Evolutionary conservation across 2,113 vertebrate genomes (phyloP), one percentile per base, ranked within the genome.

Genomic region (Alces alces): DNA sequence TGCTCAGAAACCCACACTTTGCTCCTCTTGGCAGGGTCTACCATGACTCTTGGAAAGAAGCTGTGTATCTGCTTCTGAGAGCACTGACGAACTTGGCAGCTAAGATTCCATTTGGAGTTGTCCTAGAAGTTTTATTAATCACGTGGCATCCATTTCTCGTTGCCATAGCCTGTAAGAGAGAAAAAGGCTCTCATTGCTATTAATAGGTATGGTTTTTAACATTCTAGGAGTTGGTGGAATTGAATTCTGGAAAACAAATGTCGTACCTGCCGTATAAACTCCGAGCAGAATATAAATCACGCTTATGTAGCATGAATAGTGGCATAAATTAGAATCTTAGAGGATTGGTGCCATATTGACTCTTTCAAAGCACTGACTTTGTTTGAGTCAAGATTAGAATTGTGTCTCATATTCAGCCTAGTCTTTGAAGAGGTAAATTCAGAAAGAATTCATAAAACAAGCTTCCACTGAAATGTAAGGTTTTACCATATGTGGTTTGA

Each of bases 341-440:
- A 88, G 55, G 66, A 57, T 50, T 15, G 50, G 36, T 57, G 45
- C 54, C 36, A 5, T n/a, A 33, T 9, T 2, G 7, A 36, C 33
- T 85, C 21, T n/a, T 91, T 50, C 50, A n/a, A 84, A 87, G 86
- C 25, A 27, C 5, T 58, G 33, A 28, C 79, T 78, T 84, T 52
- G 61, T 83, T 78, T 52, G 64, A 47, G 52, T 83, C 82, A 70
- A 88, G 79, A 79, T 73, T 70, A 70, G 83, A 89, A n/a, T 52
- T 8, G 0, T 23, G 12, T 84, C 21, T 2, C 85, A 33, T 70
- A 6, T 55, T 30, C 61, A 52, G 1, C 1, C 1, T 45, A 45
- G 17, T 87, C n/a, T 61, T 86, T 30, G 57, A 91, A 80, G 79
- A 70, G 25, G 47, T 25, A 60, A 33, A 36, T 78, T 86, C n/a